Evolutionary conservation across 2,797 vertebrate species (phyloP), one percentile per base, ranked within the genome.

Genomic region (Scleropages formosus): DNA sequence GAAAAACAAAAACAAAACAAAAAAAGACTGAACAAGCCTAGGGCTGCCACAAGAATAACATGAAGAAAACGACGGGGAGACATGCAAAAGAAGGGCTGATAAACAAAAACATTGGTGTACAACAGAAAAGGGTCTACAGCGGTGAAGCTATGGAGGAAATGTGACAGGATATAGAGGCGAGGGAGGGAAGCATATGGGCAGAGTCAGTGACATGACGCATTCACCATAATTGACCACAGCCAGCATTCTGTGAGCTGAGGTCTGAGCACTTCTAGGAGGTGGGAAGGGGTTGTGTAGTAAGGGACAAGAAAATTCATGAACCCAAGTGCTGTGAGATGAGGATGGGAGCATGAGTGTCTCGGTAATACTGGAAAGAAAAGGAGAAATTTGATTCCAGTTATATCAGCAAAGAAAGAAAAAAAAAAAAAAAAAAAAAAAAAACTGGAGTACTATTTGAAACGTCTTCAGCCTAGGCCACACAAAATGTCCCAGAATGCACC

Each of bases 11-110:
- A 71, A 16, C 49, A 72, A 78, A 59, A 72, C 24, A 72, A 59
- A 76, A 73, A 16, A 75, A 80, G 80, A 87, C 73, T 75, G 69
- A 71, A 84, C 77, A 75, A 78, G 84, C 81, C 73, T 78, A 73
- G 75, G 83, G 85, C 85, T 75, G 88, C 80, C 56, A 87, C 83
- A 86, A 53, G 71, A 67, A 81, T 79, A 83, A 84, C 75, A 75
- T 61, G 16, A 27, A 85, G 80, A 79, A 71, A 80, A 20, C 78
- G 74, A 84, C 66, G 67, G 82, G 67, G 24, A 78, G 46, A 87
- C 84, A 78, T 87, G 88, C 87, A 83, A 78, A 89, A 86, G 69
- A 26, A 82, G 81, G 26, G 85, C 69, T 70, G 49, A 76, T 77
- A 15, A 53, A 77, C 53, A 83, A 82, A 66, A 77, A 56, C 27